These are phyloP conservation scores for Centropristis striata DNA, from an alignment of 2,113 vertebrate genomes.

Conservation along the genomic window DNA sequence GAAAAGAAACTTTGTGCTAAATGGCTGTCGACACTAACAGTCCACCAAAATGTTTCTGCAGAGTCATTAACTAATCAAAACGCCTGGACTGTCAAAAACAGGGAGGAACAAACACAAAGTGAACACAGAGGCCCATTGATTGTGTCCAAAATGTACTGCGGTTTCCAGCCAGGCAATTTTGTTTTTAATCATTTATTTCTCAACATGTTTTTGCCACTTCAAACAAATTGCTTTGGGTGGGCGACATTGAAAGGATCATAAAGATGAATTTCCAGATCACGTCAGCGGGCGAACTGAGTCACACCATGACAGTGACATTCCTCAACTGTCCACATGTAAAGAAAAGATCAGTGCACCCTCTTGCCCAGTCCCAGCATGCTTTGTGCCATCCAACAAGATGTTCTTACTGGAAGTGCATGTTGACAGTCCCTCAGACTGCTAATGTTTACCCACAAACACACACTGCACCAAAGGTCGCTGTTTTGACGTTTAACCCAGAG, in stretches of 20 bases:
- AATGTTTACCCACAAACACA: slow-evolving; percentile 83
- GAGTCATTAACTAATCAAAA: slow-evolving; percentile 44
- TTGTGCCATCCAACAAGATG: slow-evolving; percentile 34
- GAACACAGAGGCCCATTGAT: slow-evolving; percentile 62
- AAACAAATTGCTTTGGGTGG: slow-evolving; percentile 33
- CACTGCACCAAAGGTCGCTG: slow-evolving; percentile 76
- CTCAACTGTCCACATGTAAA: neutral
- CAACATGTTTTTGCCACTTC: slow-evolving; percentile 38
- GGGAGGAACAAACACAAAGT: slow-evolving; percentile 43
- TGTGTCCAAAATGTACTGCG: slow-evolving; percentile 50
- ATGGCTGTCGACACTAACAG: neutral
- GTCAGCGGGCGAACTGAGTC: slow-evolving; percentile 53
- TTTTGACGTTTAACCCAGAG: slow-evolving; percentile 75
- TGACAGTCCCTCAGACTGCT: slow-evolving; percentile 70
- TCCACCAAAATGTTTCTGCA: slow-evolving; percentile 11
- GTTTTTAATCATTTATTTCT: slow-evolving; percentile 19
- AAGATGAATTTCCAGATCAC: slow-evolving; percentile 4
- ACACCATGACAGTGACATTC: slow-evolving; percentile 41
- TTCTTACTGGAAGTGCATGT: slow-evolving; percentile 67
- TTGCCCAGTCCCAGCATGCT: slow-evolving; percentile 52
- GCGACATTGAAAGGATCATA: slow-evolving; percentile 9
- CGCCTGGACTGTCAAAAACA: slow-evolving; percentile 46
- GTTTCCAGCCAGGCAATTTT: slow-evolving; percentile 24
- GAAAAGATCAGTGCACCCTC: slow-evolving; percentile 43
- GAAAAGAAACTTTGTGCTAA: slow-evolving; percentile 31